Evolutionary conservation across 2,888 invertebrate species (phyloP), one percentile per base, ranked within the genome.

Genomic region (Amphiduros pacificus): DNA sequence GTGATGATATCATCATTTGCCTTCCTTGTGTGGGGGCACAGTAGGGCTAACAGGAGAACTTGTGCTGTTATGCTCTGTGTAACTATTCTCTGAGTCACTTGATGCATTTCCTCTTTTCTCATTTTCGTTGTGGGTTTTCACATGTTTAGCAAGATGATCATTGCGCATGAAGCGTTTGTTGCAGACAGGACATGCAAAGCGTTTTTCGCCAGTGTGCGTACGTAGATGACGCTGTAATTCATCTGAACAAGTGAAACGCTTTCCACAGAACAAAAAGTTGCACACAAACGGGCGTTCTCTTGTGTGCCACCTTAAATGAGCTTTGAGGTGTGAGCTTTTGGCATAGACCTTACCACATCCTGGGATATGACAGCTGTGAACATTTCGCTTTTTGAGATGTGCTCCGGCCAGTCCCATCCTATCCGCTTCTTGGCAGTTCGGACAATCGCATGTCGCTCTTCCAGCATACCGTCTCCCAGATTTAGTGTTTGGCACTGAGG

Each of bases 221-320:
- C 95, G 87, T 75, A 95, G 87, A 84, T 97, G 96, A 76, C 96
- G 89, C 85, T 97, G 96, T 74, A 97, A 87, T 85, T 97, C 97
- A 85, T 97, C 97, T 70, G 94, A 95, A 73, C 94, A 88, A 66
- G 96, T 97, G 85, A 97, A 97, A 71, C 95, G 87, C 84, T 97
- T 97, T 68, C 95, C 95, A 85, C 96, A 97, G 85, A 96, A 96
- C 77, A 96, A 86, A 96, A 96, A 97, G 85, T 95, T 94, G 86
- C 96, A 97, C 65, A 94, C 94, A 84, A 94, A 94, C 40, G 97
- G 97, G 72, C 97, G 87, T 84, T 97, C 97, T 63, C 95, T 95
- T 52, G 95, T 95, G 85, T 98, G 98, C 97, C 97, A 98, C 78
- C 97, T 89, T 65, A 98, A 87, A 84, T 98, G 98, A 55, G 98